These are phyloP conservation scores for Tinea trinotella DNA, from an alignment of 2,888 invertebrate species.

Conservation along the genomic window DNA sequence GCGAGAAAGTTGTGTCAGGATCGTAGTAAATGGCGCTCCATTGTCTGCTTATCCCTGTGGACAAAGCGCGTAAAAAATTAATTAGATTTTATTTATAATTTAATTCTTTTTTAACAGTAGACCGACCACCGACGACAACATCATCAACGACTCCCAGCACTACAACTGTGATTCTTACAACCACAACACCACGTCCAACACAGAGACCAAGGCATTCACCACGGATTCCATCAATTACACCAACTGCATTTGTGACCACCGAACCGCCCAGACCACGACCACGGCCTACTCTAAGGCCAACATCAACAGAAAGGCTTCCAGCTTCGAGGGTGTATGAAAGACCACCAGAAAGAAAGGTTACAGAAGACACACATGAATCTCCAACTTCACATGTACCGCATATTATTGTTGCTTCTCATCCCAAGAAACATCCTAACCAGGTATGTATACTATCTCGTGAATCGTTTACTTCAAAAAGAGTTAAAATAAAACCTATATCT, in stretches of 20 bases:
- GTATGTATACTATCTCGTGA: too few species aligned
- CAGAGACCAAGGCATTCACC: constrained; percentile 33
- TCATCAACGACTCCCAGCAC: constrained; percentile 33
- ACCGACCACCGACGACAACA: constrained; percentile 26
- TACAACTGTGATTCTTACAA: constrained; percentile 23
- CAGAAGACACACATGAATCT: constrained; percentile 49
- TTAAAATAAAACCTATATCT: too few species aligned
- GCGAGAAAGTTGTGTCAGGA: too few species aligned
- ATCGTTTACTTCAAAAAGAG: too few species aligned
- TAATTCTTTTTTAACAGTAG: constrained; percentile 2
- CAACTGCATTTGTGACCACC: constrained; percentile 37
- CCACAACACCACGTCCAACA: constrained; percentile 25
- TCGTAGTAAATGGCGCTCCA: too few species aligned
- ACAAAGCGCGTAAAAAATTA: too few species aligned
- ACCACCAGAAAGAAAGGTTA: constrained; percentile 43
- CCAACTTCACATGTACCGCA: constrained; percentile 66
- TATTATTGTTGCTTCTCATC: constrained; percentile 77
- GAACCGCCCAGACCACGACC: constrained; percentile 39
- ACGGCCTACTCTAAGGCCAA: constrained; percentile 33
- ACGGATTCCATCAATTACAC: constrained; percentile 29
- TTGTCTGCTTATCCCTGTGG: too few species aligned
- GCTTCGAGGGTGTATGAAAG: constrained; percentile 50
- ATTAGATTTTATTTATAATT: too few species aligned
- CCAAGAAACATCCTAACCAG: constrained; percentile 79
- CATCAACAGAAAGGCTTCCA: constrained; percentile 37